phyloP scores from a whole-genome alignment of 2,797 vertebrate genomes.

The Danionella dracula region DNA sequence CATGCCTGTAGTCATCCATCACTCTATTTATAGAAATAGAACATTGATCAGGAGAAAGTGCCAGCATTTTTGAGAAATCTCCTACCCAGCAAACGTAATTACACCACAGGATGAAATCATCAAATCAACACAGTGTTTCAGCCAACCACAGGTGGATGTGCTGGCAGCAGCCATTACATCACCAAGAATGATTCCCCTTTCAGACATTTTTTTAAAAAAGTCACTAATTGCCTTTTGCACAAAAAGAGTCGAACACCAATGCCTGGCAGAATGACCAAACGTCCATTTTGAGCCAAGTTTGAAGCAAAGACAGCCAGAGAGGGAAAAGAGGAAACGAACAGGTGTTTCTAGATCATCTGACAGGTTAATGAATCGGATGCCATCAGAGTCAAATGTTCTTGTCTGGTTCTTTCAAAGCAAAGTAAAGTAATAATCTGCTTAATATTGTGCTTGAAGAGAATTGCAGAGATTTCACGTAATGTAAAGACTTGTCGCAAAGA shows the following conservation, averaged over 20 bases:
- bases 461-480: too few species aligned
- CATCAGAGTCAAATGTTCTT: too few species aligned
- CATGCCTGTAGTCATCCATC: not conserved
- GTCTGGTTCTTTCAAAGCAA: too few species aligned
- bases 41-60: slow-evolving; percentile 19
- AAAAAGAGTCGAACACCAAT: slow-evolving; percentile 1
- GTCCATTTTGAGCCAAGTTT: not conserved
- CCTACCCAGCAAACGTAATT: slow-evolving; percentile 18
- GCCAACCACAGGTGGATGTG: not conserved
- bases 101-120: not conserved
- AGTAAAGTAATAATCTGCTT: too few species aligned
- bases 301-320: not conserved
- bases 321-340: not conserved
- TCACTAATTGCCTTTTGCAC: not conserved
- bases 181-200: not conserved
- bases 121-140: not conserved
- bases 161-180: slow-evolving; percentile 14
- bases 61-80: slow-evolving; percentile 13
- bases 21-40: slow-evolving; percentile 32
- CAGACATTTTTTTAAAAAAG: not conserved
- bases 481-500: too few species aligned
- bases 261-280: not conserved
- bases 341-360: slow-evolving; percentile 1
- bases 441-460: too few species aligned
- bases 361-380: slow-evolving; percentile 4